Evolutionary conservation across 2,797 vertebrate species (phyloP).

Genomic region (Pseudotriccus pelzelni): DNA sequence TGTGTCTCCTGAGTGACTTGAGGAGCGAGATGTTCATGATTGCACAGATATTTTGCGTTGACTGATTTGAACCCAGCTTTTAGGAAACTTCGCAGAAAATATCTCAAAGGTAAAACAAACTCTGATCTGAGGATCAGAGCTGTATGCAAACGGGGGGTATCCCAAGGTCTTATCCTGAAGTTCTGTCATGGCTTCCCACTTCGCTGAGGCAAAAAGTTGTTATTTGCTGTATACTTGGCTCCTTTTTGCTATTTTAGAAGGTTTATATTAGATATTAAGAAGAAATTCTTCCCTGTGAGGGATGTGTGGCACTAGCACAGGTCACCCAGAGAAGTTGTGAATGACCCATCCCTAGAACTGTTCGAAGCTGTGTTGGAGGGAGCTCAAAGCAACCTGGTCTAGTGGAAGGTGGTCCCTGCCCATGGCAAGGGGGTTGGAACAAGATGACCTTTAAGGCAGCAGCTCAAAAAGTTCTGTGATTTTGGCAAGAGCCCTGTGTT

Average conservation of each 20-base stretch:
- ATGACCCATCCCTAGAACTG: not conserved
- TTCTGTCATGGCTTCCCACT: not conserved
- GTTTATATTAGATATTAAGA: not conserved
- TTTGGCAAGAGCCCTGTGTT: not conserved
- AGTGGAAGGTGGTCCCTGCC: not conserved
- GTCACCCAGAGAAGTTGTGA: not conserved
- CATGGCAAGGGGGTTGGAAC: not conserved
- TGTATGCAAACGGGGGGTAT: not conserved
- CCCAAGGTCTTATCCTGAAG: not conserved
- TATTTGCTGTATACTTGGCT: not conserved
- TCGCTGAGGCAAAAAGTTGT: not conserved
- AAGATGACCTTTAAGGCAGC: not conserved
- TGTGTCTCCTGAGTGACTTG: fast-evolving
- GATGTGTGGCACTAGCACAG: not conserved
- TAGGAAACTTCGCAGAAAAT: not conserved
- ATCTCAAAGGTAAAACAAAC: not conserved
- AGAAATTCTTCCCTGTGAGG: not conserved
- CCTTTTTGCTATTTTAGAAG: not conserved
- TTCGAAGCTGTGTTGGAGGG: fast-evolving
- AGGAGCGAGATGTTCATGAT: not conserved
- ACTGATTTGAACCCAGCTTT: not conserved
- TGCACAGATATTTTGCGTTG: not conserved
- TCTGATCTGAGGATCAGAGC: not conserved
- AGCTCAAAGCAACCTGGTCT: not conserved
- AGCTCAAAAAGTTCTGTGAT: not conserved